Evolutionary conservation across 2,113 vertebrate species (phyloP), one percentile per base, ranked within the genome.

Genomic region (Pongo abelii): DNA sequence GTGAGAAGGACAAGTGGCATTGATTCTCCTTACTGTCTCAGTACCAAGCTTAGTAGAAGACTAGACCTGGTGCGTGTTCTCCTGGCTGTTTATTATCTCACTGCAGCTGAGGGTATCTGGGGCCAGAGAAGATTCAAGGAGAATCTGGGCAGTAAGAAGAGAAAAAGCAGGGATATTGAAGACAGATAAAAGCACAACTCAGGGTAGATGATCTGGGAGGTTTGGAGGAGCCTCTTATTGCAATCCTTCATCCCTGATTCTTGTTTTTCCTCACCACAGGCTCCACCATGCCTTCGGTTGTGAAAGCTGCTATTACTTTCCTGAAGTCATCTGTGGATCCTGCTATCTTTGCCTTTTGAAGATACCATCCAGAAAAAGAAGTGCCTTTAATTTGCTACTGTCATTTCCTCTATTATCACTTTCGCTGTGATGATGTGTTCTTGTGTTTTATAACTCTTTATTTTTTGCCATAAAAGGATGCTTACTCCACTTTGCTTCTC

Each of bases 301-400:
- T 97, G 46, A 86, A 69, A 38, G 78, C 94, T 50, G 98, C 89
- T 5, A 93, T 84, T 43, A 10, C 5, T 27, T 67, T 98, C 0
- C n/a, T 94, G 72, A 96, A 97, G 30, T 91, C 89, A 2, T 89
- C 92, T 16, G 96, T 94, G 40, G 81, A 96, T 55, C 92, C 91
- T 32, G 64, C 83, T 0, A 1, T 96, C 52, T 96, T 98, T 23
- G 38, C 4, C 6, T 20, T 55, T 3, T 97, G 78, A 97, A 13
- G 8, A 79, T 2, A 11, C 11, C 5, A 0, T 14, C n/a, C 14
- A 11, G 77, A 11, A 80, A 59, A 81, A 79, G 22, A 81, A 79
- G 40, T 22, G 14, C 50, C 7, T 85, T 67, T 27, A 20, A 48
- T 78, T 5, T 17, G 40, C 32, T 48, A 0, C 25, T 43, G 70